Evolutionary conservation across 2,888 invertebrate genomes (phyloP).

Genomic region (Tineola bisselliella): DNA sequence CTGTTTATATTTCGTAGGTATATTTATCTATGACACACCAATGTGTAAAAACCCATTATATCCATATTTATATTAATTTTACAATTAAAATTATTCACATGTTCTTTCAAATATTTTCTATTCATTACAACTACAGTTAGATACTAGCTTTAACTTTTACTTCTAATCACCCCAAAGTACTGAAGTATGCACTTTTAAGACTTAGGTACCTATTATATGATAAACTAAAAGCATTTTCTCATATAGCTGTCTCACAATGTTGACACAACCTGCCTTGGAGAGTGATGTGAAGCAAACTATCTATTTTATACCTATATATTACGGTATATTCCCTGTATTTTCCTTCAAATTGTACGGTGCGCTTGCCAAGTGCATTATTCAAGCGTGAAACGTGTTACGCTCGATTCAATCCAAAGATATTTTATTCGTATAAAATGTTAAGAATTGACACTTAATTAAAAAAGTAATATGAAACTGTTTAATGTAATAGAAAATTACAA

Average conservation of each 20-base stretch:
- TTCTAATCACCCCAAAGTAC: too few relatives aligned
- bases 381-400: conserved; percentile 15
- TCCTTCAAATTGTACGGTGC: background rate
- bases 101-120: too few relatives aligned
- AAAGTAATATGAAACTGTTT: background rate
- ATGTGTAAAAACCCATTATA: too few relatives aligned
- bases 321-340: background rate
- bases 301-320: background rate
- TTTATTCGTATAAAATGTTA: background rate
- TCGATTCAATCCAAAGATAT: conserved; percentile 17
- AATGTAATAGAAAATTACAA: background rate
- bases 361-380: conserved; percentile 1
- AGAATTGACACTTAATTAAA: background rate
- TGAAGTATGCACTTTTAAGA: too few relatives aligned
- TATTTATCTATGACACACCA: too few relatives aligned
- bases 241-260: background rate
- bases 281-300: background rate
- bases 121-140: too few relatives aligned
- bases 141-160: too few relatives aligned
- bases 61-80: too few relatives aligned
- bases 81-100: too few relatives aligned
- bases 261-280: background rate
- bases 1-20: too few relatives aligned
- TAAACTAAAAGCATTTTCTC: background rate
- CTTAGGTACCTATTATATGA: too few relatives aligned